Conservation (phyloP, 2,888 invertebrate genomes). For the Cotesia congregata region DNA sequence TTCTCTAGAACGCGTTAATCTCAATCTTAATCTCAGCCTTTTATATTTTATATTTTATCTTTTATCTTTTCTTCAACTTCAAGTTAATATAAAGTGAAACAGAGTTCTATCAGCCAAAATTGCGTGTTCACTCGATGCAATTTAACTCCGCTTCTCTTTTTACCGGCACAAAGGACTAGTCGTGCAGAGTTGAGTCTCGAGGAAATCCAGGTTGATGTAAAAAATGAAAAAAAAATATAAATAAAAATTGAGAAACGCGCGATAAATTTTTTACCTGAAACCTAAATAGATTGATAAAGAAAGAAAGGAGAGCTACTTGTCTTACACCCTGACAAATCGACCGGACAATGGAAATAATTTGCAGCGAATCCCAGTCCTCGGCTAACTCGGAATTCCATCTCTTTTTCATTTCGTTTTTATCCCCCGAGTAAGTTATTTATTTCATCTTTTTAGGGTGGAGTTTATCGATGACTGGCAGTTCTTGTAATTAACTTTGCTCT, state of each 20-base stretch:
- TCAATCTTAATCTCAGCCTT: too few species aligned
- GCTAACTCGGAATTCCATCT: conserved; percentile 60
- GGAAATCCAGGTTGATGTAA: conserved; percentile 1
- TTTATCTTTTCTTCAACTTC: background rate
- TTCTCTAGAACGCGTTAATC: too few species aligned
- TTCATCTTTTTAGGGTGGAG: conserved; percentile 19
- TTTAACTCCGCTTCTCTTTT: conserved; percentile 14
- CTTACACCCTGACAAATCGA: conserved; percentile 68
- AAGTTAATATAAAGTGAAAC: background rate
- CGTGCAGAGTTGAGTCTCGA: background rate
- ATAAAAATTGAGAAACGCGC: conserved; percentile 12
- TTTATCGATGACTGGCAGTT: background rate
- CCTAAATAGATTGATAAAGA: conserved; percentile 9
- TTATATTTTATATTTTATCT: background rate
- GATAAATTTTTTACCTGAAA: background rate
- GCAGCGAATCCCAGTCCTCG: conserved; percentile 56
- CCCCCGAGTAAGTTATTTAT: conserved; percentile 17
- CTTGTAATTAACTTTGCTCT: conserved; percentile 19
- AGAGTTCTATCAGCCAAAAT: conserved; percentile 14
- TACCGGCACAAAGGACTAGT: background rate
- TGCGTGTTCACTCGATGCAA: conserved; percentile 32
- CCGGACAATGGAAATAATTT: conserved; percentile 69
- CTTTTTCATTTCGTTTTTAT: conserved; percentile 29
- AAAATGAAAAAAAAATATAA: conserved; percentile 10
- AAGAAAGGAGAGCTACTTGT: conserved; percentile 62